Evolutionary conservation across 2,888 invertebrate genomes (phyloP), one percentile per base, ranked within the genome.

Genomic region (Sesamia inferens): DNA sequence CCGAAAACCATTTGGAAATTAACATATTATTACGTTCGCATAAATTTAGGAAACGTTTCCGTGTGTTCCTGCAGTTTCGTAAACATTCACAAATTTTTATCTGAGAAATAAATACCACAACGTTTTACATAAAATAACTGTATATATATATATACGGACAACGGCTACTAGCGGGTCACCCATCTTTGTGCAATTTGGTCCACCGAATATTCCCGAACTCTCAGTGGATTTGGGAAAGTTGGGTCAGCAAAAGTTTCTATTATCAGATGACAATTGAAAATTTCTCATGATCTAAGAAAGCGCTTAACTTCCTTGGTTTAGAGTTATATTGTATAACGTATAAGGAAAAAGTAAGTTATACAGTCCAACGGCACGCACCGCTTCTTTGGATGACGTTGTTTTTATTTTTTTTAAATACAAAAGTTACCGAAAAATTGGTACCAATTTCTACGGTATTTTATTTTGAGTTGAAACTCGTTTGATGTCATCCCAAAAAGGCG

Each of bases 1-100:
- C 83, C 74, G 69, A 78, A 85, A 82, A 82, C 79, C 70, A 83
- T 83, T 77, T 39, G 59, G 51, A 51, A 67, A 76, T 82, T 71
- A 75, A 65, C 76, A 82, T 81, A 71, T n/a, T 81, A 69, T 72
- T 71, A 82, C 55, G 63, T 57, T 55, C 71, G 39, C 55, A 68
- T 81, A 72, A 71, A 78, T 78, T 71, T 24, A n/a, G 58, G 66
- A 69, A 67, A 71, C 42, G 11, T 69, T 82, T 82, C 81, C 82
- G 66, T 68, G 54, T 61, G 14, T 19, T 22, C 31, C 54, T 59
- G 63, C 44, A 39, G 8, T 54, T 22, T n/a, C 4, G 19, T 54
- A 47, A 67, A 68, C 48, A 65, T 59, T 6, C n/a, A 58, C 39
- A 69, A 61, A 58, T 61, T 65, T 79, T 67, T 24, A 22, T 51